Base-by-base conservation (phyloP, 1,140 invertebrate genomes). In the Calycopis cecrops region DNA sequence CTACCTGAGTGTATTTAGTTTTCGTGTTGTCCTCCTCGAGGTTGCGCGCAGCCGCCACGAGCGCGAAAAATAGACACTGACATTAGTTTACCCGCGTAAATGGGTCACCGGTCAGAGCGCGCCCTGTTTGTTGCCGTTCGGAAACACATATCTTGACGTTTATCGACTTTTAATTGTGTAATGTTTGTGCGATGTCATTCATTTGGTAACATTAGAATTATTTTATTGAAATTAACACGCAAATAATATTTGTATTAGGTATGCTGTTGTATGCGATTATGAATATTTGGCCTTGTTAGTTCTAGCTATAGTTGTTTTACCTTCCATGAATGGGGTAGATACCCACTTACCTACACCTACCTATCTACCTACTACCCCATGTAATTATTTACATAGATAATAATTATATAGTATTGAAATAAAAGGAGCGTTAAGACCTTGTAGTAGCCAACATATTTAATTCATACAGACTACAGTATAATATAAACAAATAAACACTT, bases 61-160 rank as follows among this genome's bases (percentile, higher is more conserved):
- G 64, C 70, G 71, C 69, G 65, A 68, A 73, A 74, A 74, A 81
- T 81, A 77, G 71, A 28, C 63, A 48, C 68, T 75, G 77, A 79
- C 79, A 79, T 78, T 73, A 71, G 59, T 72, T 77, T 79, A 73
- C 62, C 66, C 73, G 75, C 76, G 65, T 75, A 61, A 73, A 73
- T 71, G 57, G 75, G 61, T 69, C 74, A 71, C 74, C 66, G 52
- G 48, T 35, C 49, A 51, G 9, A 55, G 52, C 54, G 61, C 66
- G 73, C 58, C 56, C 69, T 68, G 67, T 69, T 66, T 75, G 60
- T 53, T 59, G 57, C 47, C 59, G 63, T 60, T 53, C 62, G 57
- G 50, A 65, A 71, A 69, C 57, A 28, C 21, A 28, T 17, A 49
- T 62, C 65, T 70, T 60, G 60, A 66, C 59, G 59, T 65, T 66